Conservation (phyloP, 2,113 vertebrate species). For the Sclerurus mexicanus region DNA sequence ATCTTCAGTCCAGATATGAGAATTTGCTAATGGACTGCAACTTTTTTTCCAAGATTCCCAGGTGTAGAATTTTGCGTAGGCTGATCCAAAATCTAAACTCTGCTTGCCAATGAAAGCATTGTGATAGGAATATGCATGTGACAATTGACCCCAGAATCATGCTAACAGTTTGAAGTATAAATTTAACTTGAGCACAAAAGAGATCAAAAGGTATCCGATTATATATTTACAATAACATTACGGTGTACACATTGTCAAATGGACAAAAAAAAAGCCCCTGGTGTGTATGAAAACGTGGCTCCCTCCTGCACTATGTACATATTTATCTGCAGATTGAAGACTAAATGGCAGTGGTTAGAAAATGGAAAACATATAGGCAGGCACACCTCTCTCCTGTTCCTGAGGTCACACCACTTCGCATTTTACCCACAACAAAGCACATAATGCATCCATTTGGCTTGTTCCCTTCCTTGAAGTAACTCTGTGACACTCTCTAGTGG, state of each 20-base stretch:
- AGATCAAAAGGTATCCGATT: background rate
- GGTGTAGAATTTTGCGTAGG: constrained; percentile 36
- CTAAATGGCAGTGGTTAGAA: background rate
- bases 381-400: background rate
- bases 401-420: background rate
- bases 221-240: background rate
- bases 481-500: constrained; percentile 27
- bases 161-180: background rate
- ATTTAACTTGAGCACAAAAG: background rate
- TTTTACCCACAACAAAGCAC: background rate
- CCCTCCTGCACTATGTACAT: background rate
- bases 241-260: background rate
- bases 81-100: constrained; percentile 32
- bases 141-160: constrained; percentile 7
- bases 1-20: constrained; percentile 55
- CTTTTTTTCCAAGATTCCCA: constrained; percentile 59
- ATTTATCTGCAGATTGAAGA: background rate
- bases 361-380: background rate
- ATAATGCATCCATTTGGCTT: background rate
- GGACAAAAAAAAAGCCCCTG: background rate
- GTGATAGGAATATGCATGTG: background rate
- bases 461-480: background rate
- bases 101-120: constrained; percentile 12
- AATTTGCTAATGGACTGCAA: constrained; percentile 59
- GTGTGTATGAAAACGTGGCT: background rate